Evolutionary conservation across 2,797 vertebrate species (phyloP), one percentile per base, ranked within the genome.

Genomic region (Buceros bicornis): DNA sequence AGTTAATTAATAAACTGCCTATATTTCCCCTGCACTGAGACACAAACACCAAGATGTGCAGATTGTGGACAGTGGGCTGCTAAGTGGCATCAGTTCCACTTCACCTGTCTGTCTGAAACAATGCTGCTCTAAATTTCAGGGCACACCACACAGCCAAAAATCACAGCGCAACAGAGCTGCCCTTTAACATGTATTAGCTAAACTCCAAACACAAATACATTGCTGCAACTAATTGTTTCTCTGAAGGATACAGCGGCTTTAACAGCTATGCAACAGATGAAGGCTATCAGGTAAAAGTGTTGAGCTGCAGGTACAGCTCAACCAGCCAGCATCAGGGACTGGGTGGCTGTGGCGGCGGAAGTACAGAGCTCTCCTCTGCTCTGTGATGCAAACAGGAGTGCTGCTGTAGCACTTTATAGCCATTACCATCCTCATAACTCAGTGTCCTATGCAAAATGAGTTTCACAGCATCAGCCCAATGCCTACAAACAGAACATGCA

Each of bases 191-290:
- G 11, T 0, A 82, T 42, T n/a, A 66, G 47, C 54, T 81, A 62
- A 95, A 81, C 35, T 78, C 79, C 66, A 86, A 88, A 74, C 54
- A 88, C 58, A 92, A 88, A 78, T n/a, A 66, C 24, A 28, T 5
- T 74, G 47, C 74, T 89, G 74, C 66, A 77, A 35, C 58, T 60
- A 76, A 76, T 25, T 70, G 73, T 31, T 70, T 50, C 45, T 91
- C 69, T 84, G 90, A 77, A 72, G 73, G 60, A 56, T 33, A n/a
- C 28, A 66, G 84, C 48, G 57, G 18, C 47, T 90, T 51, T 84
- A 80, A 40, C 45, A 79, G 51, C 85, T 73, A 17, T 26, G 42
- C 80, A 61, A 70, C 13, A 72, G 58, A 20, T 35, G 71, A 87
- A 87, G 25, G 47, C 80, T 37, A 17, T 62, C 62, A 37, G 57